phyloP scores from a whole-genome alignment of 2,888 invertebrate genomes.

The Harpalus rubripes region DNA sequence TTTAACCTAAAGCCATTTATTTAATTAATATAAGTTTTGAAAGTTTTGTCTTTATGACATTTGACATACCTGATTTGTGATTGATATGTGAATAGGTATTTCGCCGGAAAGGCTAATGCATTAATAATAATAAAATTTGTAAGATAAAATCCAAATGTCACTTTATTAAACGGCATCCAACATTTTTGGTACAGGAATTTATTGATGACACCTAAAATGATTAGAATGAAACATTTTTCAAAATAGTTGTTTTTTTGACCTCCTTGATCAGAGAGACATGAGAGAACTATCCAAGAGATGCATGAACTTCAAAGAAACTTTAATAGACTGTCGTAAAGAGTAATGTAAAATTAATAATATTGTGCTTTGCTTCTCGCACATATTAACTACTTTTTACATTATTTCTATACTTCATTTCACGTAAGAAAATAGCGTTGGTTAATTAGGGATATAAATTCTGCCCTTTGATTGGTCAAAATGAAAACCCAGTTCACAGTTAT shows the following conservation, averaged over 20 bases:
- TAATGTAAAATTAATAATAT: neutral
- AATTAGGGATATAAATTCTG: too few relatives aligned
- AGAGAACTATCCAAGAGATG: neutral
- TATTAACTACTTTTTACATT: too few relatives aligned
- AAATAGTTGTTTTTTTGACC: neutral
- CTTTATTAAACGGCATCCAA: constrained; percentile 9
- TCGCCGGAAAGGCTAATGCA: neutral
- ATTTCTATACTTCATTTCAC: too few relatives aligned
- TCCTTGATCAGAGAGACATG: constrained; percentile 9
- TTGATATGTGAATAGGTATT: neutral
- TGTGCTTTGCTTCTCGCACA: too few relatives aligned
- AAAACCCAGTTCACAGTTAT: too few relatives aligned
- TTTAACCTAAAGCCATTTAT: neutral
- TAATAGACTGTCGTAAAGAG: neutral
- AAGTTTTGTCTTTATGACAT: neutral
- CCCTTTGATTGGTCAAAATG: too few relatives aligned
- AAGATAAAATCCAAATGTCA: constrained; percentile 1
- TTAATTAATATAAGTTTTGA: neutral
- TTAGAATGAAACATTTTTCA: neutral
- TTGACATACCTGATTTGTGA: neutral
- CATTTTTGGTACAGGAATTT: constrained; percentile 1
- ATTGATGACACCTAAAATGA: constrained; percentile 13
- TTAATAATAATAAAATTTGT: constrained; percentile 12
- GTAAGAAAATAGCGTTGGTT: too few relatives aligned
- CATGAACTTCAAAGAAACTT: constrained; percentile 14